Evolutionary conservation across 2,888 invertebrate species (phyloP).

Genomic region (Caenorhabditis macrosperma): DNA sequence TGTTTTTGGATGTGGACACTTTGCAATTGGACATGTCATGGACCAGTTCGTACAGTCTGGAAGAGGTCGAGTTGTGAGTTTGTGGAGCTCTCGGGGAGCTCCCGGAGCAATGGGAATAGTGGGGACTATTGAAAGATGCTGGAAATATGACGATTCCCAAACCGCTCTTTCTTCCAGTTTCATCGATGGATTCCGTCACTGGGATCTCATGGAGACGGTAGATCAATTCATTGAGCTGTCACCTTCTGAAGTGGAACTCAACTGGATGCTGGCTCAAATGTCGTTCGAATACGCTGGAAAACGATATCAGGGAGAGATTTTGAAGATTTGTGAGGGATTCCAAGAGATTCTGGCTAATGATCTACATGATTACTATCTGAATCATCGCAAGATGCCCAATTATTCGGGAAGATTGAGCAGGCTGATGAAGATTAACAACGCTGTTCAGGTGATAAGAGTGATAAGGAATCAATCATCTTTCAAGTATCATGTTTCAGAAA

Average conservation of each 20-base stretch:
- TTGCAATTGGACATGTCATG: slow-evolving; percentile 33
- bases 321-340: slow-evolving; percentile 32
- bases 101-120: too few relatives aligned
- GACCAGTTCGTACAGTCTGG: slow-evolving; percentile 12
- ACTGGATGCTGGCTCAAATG: slow-evolving; percentile 52
- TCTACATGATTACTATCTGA: slow-evolving; percentile 52
- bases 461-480: slow-evolving; percentile 1
- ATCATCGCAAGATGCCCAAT: slow-evolving; percentile 28
- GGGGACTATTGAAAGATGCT: too few relatives aligned
- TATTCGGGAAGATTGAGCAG: slow-evolving; percentile 57
- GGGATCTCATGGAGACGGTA: slow-evolving; percentile 29
- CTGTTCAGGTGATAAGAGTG: slow-evolving; percentile 55
- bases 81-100: too few relatives aligned
- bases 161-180: slow-evolving; percentile 32
- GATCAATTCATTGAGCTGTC: slow-evolving; percentile 13
- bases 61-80: slow-evolving; percentile 42
- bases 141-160: too few relatives aligned
- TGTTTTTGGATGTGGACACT: slow-evolving; percentile 44
- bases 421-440: slow-evolving; percentile 59
- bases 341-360: slow-evolving; percentile 44
- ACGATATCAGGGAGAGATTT: slow-evolving; percentile 32
- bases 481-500: slow-evolving; percentile 25
- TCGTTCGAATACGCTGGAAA: slow-evolving; percentile 55
- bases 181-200: slow-evolving; percentile 31
- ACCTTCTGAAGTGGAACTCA: slow-evolving; percentile 36